phyloP scores from a whole-genome alignment of 2,113 vertebrate genomes.

The Lasiurus cinereus region DNA sequence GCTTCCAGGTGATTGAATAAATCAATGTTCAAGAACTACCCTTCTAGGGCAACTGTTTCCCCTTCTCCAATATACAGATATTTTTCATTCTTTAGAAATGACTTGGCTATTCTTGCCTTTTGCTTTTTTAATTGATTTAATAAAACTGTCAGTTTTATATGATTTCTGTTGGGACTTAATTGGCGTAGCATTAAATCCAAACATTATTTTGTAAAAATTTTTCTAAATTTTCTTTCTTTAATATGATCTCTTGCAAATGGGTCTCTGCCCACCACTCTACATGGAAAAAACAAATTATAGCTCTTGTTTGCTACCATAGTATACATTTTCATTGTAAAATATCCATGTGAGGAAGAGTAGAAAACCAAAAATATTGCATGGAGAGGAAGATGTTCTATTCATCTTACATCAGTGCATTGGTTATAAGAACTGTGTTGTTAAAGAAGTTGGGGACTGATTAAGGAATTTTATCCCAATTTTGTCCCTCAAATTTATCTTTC shows the following conservation, averaged over 20 bases:
- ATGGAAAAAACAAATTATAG: background rate
- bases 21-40: background rate
- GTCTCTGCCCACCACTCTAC: background rate
- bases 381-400: background rate
- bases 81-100: background rate
- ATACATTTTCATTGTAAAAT: background rate
- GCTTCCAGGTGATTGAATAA: background rate
- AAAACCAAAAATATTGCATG: background rate
- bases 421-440: background rate
- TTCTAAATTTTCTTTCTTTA: background rate
- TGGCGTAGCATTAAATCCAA: background rate
- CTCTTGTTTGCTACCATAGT: background rate
- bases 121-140: background rate
- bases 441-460: constrained; percentile 50
- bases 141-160: background rate
- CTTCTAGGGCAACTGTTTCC: background rate
- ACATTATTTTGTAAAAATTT: background rate
- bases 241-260: background rate
- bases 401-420: background rate
- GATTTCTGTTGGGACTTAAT: constrained; percentile 1
- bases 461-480: background rate
- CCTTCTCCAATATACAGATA: background rate
- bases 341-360: background rate
- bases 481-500: background rate
- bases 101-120: background rate